Evolutionary conservation across 2,888 invertebrate species (phyloP), one percentile per base, ranked within the genome.

Genomic region (Pseudococcus jackbeardsleyi): DNA sequence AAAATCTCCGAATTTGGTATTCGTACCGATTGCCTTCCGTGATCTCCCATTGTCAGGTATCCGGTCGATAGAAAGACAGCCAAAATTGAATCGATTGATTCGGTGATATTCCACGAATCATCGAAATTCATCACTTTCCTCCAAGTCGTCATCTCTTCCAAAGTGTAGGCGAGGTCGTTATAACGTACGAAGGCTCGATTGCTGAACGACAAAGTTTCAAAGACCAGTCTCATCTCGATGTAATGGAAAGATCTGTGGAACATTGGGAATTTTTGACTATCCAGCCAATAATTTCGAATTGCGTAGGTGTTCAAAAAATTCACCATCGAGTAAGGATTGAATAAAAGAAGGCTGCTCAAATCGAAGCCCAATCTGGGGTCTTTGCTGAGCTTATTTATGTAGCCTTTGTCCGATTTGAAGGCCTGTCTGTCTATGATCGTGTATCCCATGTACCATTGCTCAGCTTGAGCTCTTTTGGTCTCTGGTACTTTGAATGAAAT

Each of bases 81-180:
- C 26, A 68, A 8, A 11, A 68, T 68, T 3, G 68, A 68, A 12
- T 68, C 68, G 1, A 68, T 68, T 1, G 68, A 68, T 0, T 22
- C 19, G 68, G 68, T 68, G 19, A 68, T 68, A 26, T 68, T 68
- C 68, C 68, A 68, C 11, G 68, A 68, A 11, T 22, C 68, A 12
- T 68, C 68, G 26, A 68, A 68, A 68, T 68, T 68, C 68, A 68
- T 68, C 7, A 68, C 68, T 26, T 68, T 68, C 5, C 26, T 22
- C 68, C 68, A 68, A 22, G 22, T 68, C 5, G 5, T 9, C 68
- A 68, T 68, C 22, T 68, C 68, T 8, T 68, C 26, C 26, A 68
- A 22, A 26, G 68, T 68, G 17, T 11, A 68, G 9, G 68, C 26
- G 22, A 68, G 26, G 9, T 68, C 68, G 11, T 68, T 68, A 11